Evolutionary conservation across 2,888 invertebrate species (phyloP).

Genomic region (Pollenia griseotomentosa): DNA sequence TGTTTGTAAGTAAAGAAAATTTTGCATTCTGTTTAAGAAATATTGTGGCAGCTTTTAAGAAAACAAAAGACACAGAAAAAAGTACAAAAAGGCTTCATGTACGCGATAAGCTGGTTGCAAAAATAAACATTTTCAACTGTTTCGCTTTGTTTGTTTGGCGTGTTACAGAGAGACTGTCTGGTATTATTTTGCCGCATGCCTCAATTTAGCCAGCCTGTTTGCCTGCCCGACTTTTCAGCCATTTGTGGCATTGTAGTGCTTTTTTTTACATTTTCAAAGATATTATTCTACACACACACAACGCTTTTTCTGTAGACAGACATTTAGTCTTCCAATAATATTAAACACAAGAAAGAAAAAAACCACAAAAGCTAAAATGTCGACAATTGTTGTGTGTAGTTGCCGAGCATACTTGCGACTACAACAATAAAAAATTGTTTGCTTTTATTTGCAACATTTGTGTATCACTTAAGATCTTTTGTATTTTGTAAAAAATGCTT

Average conservation of each 20-base stretch:
- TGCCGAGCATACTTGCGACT: conserved; percentile 24
- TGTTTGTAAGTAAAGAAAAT: conserved; percentile 31
- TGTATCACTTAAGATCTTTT: conserved; percentile 48
- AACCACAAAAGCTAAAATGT: conserved; percentile 68
- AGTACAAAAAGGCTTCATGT: conserved; percentile 49
- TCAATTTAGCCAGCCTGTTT: not conserved
- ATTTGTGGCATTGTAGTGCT: not conserved
- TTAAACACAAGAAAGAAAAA: not conserved
- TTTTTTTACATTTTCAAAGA: conserved; percentile 44
- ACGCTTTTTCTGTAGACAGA: not conserved
- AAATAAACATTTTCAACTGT: conserved; percentile 64
- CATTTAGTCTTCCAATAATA: conserved; percentile 18
- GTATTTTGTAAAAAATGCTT: conserved; percentile 39
- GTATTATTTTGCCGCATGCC: conserved; percentile 37
- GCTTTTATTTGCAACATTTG: conserved; percentile 44
- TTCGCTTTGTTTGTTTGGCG: conserved; percentile 15
- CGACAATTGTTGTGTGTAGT: conserved; percentile 63
- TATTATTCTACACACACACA: conserved; percentile 13
- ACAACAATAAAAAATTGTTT: conserved; percentile 29
- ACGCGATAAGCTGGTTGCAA: conserved; percentile 69
- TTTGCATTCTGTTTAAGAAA: conserved; percentile 66
- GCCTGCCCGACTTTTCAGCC: conserved; percentile 18
- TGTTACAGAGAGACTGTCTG: conserved; percentile 29
- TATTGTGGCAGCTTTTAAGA: conserved; percentile 64
- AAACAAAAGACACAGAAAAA: conserved; percentile 46